Conservation (phyloP, 2,888 invertebrate species). For the Tipula lateralis region DNA sequence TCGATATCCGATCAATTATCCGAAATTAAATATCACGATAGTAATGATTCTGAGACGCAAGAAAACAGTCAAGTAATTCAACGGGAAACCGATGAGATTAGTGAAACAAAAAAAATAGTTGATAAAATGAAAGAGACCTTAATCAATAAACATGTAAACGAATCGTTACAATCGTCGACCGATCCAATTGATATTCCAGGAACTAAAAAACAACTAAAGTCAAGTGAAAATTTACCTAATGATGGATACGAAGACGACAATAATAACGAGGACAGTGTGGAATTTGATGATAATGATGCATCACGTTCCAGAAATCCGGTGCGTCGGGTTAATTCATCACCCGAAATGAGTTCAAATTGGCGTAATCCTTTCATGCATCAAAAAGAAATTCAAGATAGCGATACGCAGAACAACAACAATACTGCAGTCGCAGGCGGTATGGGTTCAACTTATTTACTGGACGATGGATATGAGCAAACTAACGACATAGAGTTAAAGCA, state of each 20-base stretch:
- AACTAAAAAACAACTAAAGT: slow-evolving; percentile 50
- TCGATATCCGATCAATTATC: slow-evolving; percentile 25
- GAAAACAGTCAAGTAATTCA: background rate
- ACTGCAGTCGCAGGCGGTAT: background rate
- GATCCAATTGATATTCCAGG: slow-evolving; percentile 63
- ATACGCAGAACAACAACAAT: background rate
- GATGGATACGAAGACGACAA: slow-evolving; percentile 52
- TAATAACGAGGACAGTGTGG: slow-evolving; percentile 36
- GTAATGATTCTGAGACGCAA: background rate
- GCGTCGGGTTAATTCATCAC: slow-evolving; percentile 82
- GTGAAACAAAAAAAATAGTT: background rate
- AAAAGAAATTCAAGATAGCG: slow-evolving; percentile 27
- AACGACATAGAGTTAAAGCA: slow-evolving; percentile 38
- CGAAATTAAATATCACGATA: slow-evolving; percentile 25
- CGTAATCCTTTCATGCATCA: slow-evolving; percentile 61
- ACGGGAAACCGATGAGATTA: background rate
- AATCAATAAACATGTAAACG: background rate
- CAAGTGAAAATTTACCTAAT: slow-evolving; percentile 47
- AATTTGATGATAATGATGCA: slow-evolving; percentile 47
- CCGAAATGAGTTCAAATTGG: slow-evolving; percentile 88
- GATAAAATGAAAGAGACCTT: background rate
- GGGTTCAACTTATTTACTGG: background rate
- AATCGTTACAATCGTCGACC: background rate
- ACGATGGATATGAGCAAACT: slow-evolving; percentile 32
- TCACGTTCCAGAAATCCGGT: slow-evolving; percentile 69